A percentile compares a stretch with the other conserved stretches of the same genome.
Evolutionary conservation across 2,888 invertebrate species (phyloP).

Genomic region (Eledone cirrhosa): DNA sequence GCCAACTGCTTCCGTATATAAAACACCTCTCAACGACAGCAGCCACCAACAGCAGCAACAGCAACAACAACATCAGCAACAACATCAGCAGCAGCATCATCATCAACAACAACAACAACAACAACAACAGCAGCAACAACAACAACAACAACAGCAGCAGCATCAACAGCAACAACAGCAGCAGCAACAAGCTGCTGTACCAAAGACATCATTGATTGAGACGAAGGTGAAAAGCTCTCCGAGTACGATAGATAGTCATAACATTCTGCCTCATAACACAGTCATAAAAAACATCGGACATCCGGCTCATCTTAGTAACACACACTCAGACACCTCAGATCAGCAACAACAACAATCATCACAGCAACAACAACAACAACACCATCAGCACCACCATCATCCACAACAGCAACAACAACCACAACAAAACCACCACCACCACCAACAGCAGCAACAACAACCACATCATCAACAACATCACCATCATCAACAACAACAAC

Average conservation of each 20-base stretch:
- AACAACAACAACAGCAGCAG: not conserved
- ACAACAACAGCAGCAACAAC: conserved; percentile 25
- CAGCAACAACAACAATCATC: no score
- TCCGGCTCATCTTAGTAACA: not conserved
- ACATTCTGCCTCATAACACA: conserved; percentile 15
- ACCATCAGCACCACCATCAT: no score
- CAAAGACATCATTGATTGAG: conserved; percentile 7
- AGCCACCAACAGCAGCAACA: conserved; percentile 37
- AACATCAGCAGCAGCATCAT: not conserved
- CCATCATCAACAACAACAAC: no score
- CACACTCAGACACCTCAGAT: conserved; percentile 4
- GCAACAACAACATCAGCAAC: conserved; percentile 34
- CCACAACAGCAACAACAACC: no score
- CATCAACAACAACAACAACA: conserved; percentile 36
- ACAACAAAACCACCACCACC: no score
- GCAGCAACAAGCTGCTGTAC: conserved; percentile 1
- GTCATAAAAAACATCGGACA: conserved; percentile 19
- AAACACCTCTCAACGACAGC: conserved; percentile 42
- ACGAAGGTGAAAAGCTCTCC: conserved; percentile 19
- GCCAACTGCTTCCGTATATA: conserved; percentile 44
- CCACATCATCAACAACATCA: no score
- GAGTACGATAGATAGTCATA: conserved; percentile 18
- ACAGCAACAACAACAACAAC: no score
- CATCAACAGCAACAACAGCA: conserved; percentile 12
- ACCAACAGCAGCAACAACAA: no score